Evolutionary conservation across 2,888 invertebrate genomes (phyloP).

Genomic region (Pelosia muscerda): DNA sequence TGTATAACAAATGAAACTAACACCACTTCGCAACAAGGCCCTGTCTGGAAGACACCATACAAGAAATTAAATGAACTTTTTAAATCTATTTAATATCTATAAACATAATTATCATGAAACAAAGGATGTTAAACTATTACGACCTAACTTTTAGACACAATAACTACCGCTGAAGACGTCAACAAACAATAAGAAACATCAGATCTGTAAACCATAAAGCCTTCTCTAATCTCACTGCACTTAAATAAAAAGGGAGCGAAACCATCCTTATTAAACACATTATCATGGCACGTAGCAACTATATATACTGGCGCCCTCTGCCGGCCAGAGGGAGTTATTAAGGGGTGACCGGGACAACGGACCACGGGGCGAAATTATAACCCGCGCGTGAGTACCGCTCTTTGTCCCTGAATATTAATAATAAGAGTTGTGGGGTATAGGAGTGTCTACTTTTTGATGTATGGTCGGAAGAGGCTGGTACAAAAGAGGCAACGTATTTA

Average conservation of each 20-base stretch:
- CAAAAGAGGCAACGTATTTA: not conserved
- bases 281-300: conserved; percentile 66
- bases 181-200: not conserved
- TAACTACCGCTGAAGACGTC: not conserved
- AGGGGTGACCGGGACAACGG: conserved; percentile 47
- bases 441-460: conserved; percentile 23
- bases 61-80: too few relatives aligned
- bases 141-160: not conserved
- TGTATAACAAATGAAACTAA: too few relatives aligned
- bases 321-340: conserved; percentile 53
- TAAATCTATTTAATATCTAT: too few relatives aligned
- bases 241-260: conserved; percentile 28
- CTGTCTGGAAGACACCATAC: too few relatives aligned
- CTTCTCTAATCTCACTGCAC: conserved; percentile 23
- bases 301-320: conserved; percentile 61
- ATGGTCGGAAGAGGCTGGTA: not conserved
- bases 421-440: conserved; percentile 39
- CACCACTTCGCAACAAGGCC: too few relatives aligned
- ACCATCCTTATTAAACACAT: conserved; percentile 65
- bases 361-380: conserved; percentile 50
- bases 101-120: too few relatives aligned
- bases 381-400: conserved; percentile 50
- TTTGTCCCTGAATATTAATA: conserved; percentile 62
- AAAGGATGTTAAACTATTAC: too few relatives aligned
- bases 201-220: conserved; percentile 9